Evolutionary conservation across 2,113 vertebrate genomes (phyloP).

Genomic region (Ptychochromis oligacanthus): DNA sequence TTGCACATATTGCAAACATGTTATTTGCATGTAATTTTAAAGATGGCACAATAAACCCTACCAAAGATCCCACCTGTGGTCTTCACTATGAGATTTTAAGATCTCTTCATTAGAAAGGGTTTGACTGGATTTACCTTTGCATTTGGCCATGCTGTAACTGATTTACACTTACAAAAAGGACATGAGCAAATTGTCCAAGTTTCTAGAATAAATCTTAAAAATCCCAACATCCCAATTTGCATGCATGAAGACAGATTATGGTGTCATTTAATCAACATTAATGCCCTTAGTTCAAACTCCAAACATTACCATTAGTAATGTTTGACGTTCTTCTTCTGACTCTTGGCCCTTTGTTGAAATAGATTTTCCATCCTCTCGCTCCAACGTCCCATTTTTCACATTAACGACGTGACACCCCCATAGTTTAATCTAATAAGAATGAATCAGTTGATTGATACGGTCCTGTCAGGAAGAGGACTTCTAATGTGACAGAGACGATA

Average conservation of each 20-base stretch:
- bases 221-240: background rate
- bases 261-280: slow-evolving; percentile 53
- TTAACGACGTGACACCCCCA: slow-evolving; percentile 68
- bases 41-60: too few relatives aligned
- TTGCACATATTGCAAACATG: background rate
- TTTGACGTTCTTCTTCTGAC: slow-evolving; percentile 58
- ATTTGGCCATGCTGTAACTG: background rate
- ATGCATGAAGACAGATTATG: slow-evolving; percentile 35
- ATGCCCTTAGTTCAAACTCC: slow-evolving; percentile 45
- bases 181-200: background rate
- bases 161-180: background rate
- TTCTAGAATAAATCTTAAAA: slow-evolving; percentile 15
- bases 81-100: background rate
- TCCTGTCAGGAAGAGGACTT: slow-evolving; percentile 53
- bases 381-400: slow-evolving; percentile 67
- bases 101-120: background rate
- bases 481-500: slow-evolving; percentile 59
- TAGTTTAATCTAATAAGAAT: slow-evolving; percentile 70
- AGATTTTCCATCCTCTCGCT: slow-evolving; percentile 62
- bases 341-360: slow-evolving; percentile 64
- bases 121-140: background rate
- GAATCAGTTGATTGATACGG: slow-evolving; percentile 74
- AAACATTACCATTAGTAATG: slow-evolving; percentile 56
- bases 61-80: too few relatives aligned
- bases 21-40: background rate